Conservation (phyloP, 2,797 vertebrate species). For the Odontamblyopus rebecca region DNA sequence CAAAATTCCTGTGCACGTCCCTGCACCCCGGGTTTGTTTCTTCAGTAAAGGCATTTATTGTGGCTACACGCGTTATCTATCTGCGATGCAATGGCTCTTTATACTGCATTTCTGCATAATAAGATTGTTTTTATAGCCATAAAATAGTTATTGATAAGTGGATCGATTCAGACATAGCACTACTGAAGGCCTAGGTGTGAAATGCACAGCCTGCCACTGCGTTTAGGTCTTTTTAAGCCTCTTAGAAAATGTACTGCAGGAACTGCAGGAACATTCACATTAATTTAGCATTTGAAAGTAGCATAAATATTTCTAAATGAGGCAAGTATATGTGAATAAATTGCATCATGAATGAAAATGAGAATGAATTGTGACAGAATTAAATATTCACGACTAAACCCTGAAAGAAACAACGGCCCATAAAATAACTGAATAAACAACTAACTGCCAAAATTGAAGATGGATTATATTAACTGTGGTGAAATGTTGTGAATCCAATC, state of each 20-base stretch:
- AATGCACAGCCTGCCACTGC: too few relatives aligned
- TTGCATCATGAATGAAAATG: constrained; percentile 34
- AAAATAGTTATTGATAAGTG: too few relatives aligned
- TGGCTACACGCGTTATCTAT: too few relatives aligned
- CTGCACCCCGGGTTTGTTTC: too few relatives aligned
- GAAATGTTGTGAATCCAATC: not conserved
- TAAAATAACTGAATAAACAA: not conserved
- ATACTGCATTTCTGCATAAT: too few relatives aligned
- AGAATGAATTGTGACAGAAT: constrained; percentile 6
- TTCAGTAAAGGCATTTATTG: too few relatives aligned
- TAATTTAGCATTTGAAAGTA: not conserved
- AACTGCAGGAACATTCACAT: not conserved
- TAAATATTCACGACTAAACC: not conserved
- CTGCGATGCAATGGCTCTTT: too few relatives aligned
- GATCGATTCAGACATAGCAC: too few relatives aligned
- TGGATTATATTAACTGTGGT: not conserved
- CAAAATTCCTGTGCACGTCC: too few relatives aligned
- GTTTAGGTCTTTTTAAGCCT: not conserved
- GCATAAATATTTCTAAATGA: constrained; percentile 7
- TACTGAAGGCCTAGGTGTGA: too few relatives aligned
- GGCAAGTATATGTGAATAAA: not conserved
- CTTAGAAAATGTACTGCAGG: not conserved
- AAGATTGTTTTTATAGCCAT: too few relatives aligned
- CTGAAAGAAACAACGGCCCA: not conserved
- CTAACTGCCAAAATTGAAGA: not conserved